phyloP scores from a whole-genome alignment of 2,113 vertebrate species.

The Motacilla tschutschensis region DNA sequence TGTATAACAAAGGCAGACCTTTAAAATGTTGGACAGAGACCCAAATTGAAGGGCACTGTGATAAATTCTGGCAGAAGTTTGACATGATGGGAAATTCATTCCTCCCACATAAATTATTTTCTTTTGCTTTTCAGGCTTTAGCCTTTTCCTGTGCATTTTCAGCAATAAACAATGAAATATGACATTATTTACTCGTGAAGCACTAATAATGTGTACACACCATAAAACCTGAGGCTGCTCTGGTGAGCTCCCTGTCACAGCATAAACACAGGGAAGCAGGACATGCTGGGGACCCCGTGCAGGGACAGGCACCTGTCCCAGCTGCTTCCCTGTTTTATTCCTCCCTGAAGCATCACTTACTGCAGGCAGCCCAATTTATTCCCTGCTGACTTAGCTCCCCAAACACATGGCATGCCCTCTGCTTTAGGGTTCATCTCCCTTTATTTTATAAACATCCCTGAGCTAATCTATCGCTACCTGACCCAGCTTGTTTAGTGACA shows the following conservation, averaged over 20 bases:
- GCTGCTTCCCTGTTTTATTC: not conserved
- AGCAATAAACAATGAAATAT: constrained; percentile 58
- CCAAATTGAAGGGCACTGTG: constrained; percentile 36
- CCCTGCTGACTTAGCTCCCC: constrained; percentile 4
- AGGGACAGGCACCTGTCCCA: not conserved
- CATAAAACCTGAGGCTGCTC: constrained; percentile 44
- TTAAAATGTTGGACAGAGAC: constrained; percentile 49
- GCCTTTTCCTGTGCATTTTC: constrained; percentile 52
- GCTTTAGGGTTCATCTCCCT: constrained; percentile 21
- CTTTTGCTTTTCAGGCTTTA: constrained; percentile 46
- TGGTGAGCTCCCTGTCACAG: constrained; percentile 13
- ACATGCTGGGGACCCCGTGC: not conserved
- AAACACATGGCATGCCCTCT: not conserved
- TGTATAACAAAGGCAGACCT: constrained; percentile 47
- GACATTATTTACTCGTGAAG: constrained; percentile 58
- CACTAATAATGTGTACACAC: constrained; percentile 47
- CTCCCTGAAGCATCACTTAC: constrained; percentile 4
- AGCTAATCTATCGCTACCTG: not conserved
- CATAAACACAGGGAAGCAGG: not conserved
- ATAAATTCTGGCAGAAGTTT: constrained; percentile 43
- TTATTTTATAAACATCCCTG: not conserved
- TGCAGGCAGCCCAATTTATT: constrained; percentile 3
- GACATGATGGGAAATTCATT: constrained; percentile 55
- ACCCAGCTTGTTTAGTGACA: not conserved
- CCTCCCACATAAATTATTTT: constrained; percentile 56